Evolutionary conservation across 2,113 vertebrate genomes (phyloP), one percentile per base, ranked within the genome.

Genomic region (Micromys minutus): DNA sequence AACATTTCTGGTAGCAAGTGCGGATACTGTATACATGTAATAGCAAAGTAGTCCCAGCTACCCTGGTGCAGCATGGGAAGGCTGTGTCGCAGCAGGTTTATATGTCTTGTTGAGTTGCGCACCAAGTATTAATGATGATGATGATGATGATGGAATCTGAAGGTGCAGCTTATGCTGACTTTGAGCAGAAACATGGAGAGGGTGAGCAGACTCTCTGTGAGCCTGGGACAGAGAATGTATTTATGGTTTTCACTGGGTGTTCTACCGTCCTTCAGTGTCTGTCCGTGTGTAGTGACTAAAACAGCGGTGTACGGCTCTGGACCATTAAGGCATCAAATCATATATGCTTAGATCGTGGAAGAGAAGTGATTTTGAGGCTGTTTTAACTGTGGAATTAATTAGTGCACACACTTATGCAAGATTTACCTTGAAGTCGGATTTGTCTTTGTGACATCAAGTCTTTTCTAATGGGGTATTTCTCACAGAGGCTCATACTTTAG

Each of bases 11-110:
- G 69, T 5, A 79, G 34, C 21, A 10, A 9, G 11, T 72, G n/a
- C 61, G 31, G 8, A 15, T 74, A 79, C 16, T 45, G 75, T 93
- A 74, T 22, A 26, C 15, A 3, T 0, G 22, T 65, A 11, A 75
- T 57, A 74, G 36, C 3, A 59, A 69, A 29, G 59, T 17, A 10
- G 1, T 17, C 17, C 1, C 16, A 21, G 34, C 2, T 12, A 8
- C 50, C 11, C 8, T 0, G 57, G 55, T 34, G 45, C 36, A 17
- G 10, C 2, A 0, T 29, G 5, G 52, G 31, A 5, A n/a, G 24
- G 19, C 45, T 86, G 67, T 61, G 59, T 87, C 26, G 0, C 10
- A 87, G 24, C 1, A 5, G 72, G 45, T 4, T 76, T 91, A 75
- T 63, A 42, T 2, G 22, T 45, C 11, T 79, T 36, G 52, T 31